Base-by-base conservation (phyloP, 2,888 invertebrate genomes). In the Dascillus cervinus region DNA sequence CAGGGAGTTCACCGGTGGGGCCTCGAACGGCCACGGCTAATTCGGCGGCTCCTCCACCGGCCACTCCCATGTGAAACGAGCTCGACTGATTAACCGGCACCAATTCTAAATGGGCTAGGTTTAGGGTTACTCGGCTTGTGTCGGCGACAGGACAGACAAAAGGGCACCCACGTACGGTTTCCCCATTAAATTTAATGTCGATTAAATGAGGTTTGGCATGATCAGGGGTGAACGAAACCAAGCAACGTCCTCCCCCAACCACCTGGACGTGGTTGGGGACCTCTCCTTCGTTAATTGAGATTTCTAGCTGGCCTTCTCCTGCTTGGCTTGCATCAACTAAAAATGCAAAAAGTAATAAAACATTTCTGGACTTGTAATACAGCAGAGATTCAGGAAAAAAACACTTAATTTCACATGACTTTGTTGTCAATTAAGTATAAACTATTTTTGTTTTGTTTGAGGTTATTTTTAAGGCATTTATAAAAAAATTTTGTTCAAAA, bases 221-320 rank as follows among this genome's bases (percentile, higher is more conserved):
- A 64, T 92, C 91, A 21, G 95, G 95, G 11, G 91, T 89, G 70
- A 95, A 95, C 41, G 88, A 90, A 15, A 95, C 94, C 26, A 92
- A 73, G 57, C 94, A 95, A 44, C 90, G 78, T 27, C 95, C 96
- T 26, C 94, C 92, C 14, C 94, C 94, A 9, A 96, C 88, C 30
- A 95, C 94, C 70, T 86, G 85, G 12, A 97, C 96, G 65, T 95
- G 94, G 72, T 98, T 98, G 26, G 97, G 96, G 40, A 98, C 92
- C 72, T 95, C 91, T 47, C 97, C 97, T 69, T 95, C 94, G 65
- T 98, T 97, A 61, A 98, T 95, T 53, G 95, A 95, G 58, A 98
- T 98, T 75, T 98, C 97, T 55, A 98, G 73, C 69, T 97, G 96
- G 27, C 98, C 98, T 72, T 97, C 97, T 21, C 98, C 98, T 29